Evolutionary conservation across 2,797 vertebrate species (phyloP).

Genomic region (Rhabdophis nuchalis): DNA sequence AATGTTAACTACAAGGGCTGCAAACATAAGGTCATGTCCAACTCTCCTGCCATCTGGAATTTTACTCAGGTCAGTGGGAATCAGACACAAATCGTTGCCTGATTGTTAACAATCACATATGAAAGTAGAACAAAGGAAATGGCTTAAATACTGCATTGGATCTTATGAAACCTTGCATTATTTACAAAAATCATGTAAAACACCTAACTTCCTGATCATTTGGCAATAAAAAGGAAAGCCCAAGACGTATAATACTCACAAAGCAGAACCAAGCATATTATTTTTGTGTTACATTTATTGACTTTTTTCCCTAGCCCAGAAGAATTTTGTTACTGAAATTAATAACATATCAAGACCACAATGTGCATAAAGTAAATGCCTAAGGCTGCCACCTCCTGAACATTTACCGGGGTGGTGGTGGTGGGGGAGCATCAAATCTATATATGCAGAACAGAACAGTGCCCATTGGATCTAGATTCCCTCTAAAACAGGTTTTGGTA

Average conservation of each 20-base stretch:
- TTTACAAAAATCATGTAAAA: conserved; percentile 6
- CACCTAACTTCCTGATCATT: background rate
- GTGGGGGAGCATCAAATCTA: background rate
- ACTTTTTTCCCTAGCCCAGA: background rate
- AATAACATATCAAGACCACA: background rate
- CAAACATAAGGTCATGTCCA: conserved; percentile 55
- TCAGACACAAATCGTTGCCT: conserved; percentile 11
- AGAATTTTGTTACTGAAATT: background rate
- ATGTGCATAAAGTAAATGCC: background rate
- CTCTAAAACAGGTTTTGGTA: background rate
- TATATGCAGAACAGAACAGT: background rate
- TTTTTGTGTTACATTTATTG: background rate
- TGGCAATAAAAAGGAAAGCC: background rate
- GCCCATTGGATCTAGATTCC: background rate
- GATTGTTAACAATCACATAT: background rate
- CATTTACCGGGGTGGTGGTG: background rate
- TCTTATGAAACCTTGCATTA: background rate
- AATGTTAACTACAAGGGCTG: conserved; percentile 58
- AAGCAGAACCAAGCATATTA: background rate
- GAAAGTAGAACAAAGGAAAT: background rate
- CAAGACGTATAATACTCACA: background rate
- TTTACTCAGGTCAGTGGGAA: conserved; percentile 45
- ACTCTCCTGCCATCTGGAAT: conserved; percentile 38
- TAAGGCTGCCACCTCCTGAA: background rate
- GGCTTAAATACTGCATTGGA: background rate